Evolutionary conservation across 1,140 invertebrate genomes (phyloP).

Genomic region (Dendroctonus valens): DNA sequence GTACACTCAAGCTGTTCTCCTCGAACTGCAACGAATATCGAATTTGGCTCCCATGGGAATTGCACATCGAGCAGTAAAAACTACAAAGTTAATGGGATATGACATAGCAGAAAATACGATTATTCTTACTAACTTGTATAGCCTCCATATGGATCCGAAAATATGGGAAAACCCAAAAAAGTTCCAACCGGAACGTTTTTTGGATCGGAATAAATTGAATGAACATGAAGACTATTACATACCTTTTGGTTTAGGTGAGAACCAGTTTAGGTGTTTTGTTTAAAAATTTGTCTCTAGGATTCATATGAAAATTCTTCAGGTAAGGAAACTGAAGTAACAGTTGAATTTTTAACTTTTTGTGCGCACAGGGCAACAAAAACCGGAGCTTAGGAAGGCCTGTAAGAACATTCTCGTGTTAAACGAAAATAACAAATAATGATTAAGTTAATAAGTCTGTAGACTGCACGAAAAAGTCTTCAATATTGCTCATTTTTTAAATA

Average conservation of each 20-base stretch:
- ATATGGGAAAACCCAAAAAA: slow-evolving; percentile 66
- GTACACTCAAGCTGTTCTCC: slow-evolving; percentile 61
- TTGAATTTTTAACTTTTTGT: too few species aligned
- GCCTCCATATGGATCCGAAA: slow-evolving; percentile 63
- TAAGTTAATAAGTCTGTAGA: too few species aligned
- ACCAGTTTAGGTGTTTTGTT: not conserved
- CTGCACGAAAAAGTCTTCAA: too few species aligned
- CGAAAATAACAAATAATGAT: too few species aligned
- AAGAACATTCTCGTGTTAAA: too few species aligned
- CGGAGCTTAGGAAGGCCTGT: too few species aligned
- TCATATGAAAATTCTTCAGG: too few species aligned
- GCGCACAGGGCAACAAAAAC: too few species aligned
- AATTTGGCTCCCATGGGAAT: slow-evolving; percentile 61
- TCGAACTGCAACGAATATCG: slow-evolving; percentile 57
- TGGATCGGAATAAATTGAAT: slow-evolving; percentile 59
- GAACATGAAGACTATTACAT: slow-evolving; percentile 58
- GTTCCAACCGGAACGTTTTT: slow-evolving; percentile 72
- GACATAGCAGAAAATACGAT: slow-evolving; percentile 69
- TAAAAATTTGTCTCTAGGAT: not conserved
- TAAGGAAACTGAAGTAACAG: too few species aligned
- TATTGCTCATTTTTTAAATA: too few species aligned
- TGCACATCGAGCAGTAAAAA: slow-evolving; percentile 59
- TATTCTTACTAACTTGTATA: slow-evolving; percentile 66
- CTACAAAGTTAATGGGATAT: slow-evolving; percentile 59
- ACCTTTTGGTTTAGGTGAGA: slow-evolving; percentile 70